Evolutionary conservation across 2,888 invertebrate species (phyloP), one percentile per base, ranked within the genome.

Genomic region (Antheraea assamensis): DNA sequence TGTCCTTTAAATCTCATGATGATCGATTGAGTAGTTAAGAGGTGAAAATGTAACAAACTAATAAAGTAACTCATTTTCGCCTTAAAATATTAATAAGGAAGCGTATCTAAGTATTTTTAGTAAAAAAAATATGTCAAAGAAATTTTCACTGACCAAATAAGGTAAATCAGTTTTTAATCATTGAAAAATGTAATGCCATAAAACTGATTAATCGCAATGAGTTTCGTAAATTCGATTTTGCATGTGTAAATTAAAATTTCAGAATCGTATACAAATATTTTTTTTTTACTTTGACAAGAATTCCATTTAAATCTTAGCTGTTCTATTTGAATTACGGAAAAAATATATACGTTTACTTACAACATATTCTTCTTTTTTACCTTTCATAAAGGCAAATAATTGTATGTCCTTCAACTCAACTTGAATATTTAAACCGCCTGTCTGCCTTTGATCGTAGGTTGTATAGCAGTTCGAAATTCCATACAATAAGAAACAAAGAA

Each of bases 371-470:
- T 95, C 96, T 80, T 95, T 90, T 61, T 95, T 95, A 61, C 96
- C 95, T 80, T 96, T 95, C 77, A 97, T 84, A 55, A 97, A 86
- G 13, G 97, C 97, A 81, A 97, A 95, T 81, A 98, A 95, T 83
- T 97, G 96, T 77, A 98, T 95, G 89, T 97, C 97, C 91, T 97
- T 97, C 78, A 98, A 92, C 88, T 97, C 97, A 77, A 98, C 94
- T 85, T 97, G 97, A 78, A 98, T 96, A 89, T 98, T 98, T 79
- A 97, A 95, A 80, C 97, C 96, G 30, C 98, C 98, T 5, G 95
- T 96, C 91, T 98, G 98, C 70, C 96, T 95, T 88, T 98, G 97
- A 88, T 98, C 97, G 88, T 88, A 87, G 71, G 82, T 83, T 17
- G 86, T 85, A 70, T 70, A 70, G 70, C 73, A 70, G n/a, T 42